phyloP scores from a whole-genome alignment of 64 coral and sea anemone species.

The Stichodactyla mertensii region DNA sequence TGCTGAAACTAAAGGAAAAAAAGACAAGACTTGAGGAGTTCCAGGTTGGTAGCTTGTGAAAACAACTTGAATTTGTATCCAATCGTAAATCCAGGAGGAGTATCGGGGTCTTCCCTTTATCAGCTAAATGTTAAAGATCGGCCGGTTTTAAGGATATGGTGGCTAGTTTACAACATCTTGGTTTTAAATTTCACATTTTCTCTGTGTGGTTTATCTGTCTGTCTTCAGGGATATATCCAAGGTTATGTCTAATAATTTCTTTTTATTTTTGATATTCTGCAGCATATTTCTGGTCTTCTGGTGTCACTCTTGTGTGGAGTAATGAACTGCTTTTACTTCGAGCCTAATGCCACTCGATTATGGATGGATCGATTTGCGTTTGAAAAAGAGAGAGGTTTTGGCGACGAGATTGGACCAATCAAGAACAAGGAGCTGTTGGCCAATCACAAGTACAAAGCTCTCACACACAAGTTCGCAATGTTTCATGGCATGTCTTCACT shows the following conservation, averaged over 20 bases:
- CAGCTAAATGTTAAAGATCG: no score
- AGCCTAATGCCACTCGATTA: slow-evolving; percentile 52
- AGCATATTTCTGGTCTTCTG: slow-evolving; percentile 48
- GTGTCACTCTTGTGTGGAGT: slow-evolving; percentile 44
- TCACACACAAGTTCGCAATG: slow-evolving; percentile 63
- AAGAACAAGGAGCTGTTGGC: slow-evolving; percentile 49
- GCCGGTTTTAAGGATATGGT: not conserved
- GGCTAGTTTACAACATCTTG: not conserved
- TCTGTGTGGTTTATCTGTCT: no score
- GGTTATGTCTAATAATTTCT: not conserved
- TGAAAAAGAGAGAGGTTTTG: slow-evolving; percentile 66
- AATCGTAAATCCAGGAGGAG: no score
- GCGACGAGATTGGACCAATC: slow-evolving; percentile 71
- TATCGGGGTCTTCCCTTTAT: no score
- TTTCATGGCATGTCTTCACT: slow-evolving; percentile 78
- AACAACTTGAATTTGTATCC: not conserved
- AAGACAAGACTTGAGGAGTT: slow-evolving; percentile 13
- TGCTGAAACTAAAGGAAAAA: slow-evolving; percentile 31
- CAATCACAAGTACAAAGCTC: slow-evolving; percentile 53
- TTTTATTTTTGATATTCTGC: not conserved
- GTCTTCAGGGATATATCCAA: no score
- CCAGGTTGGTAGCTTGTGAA: not conserved
- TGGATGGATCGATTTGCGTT: slow-evolving; percentile 66
- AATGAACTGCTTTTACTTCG: slow-evolving; percentile 56
- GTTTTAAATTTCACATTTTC: not conserved